Conservation (phyloP, 2,113 vertebrate genomes). For the Ictalurus furcatus region DNA sequence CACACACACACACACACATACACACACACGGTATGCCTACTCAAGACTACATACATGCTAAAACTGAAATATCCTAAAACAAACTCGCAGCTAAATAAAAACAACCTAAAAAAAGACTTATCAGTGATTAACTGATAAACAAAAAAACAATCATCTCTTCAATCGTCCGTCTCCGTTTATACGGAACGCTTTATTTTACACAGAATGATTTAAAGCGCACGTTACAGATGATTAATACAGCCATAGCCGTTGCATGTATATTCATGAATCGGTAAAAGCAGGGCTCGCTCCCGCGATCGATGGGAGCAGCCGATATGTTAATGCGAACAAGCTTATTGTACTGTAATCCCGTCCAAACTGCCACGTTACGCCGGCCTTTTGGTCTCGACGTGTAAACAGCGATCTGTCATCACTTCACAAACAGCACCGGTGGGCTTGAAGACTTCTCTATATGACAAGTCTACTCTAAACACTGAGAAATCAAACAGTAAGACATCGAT, state of each 20-base stretch:
- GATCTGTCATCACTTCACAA: constrained; percentile 32
- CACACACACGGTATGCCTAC: constrained; percentile 18
- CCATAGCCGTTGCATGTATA: constrained; percentile 35
- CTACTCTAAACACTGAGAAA: constrained; percentile 21
- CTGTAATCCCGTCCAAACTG: constrained; percentile 47
- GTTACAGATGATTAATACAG: constrained; percentile 26
- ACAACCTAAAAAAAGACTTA: neutral
- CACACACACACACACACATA: constrained; percentile 43
- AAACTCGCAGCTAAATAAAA: neutral
- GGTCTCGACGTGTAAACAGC: constrained; percentile 16
- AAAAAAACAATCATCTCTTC: neutral
- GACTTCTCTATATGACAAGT: constrained; percentile 12
- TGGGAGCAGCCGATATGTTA: constrained; percentile 43
- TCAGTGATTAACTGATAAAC: neutral
- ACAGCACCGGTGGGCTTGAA: constrained; percentile 19
- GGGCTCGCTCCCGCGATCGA: constrained; percentile 35
- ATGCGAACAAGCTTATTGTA: constrained; percentile 40
- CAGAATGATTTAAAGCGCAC: constrained; percentile 17
- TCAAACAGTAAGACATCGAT: neutral
- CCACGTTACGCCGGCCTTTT: constrained; percentile 32
- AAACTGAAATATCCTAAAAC: neutral
- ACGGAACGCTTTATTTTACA: neutral
- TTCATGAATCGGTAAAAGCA: constrained; percentile 42
- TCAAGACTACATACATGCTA: constrained; percentile 24
- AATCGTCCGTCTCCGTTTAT: neutral